phyloP scores from a whole-genome alignment of 2,888 invertebrate species.

The Oligia strigilis region DNA sequence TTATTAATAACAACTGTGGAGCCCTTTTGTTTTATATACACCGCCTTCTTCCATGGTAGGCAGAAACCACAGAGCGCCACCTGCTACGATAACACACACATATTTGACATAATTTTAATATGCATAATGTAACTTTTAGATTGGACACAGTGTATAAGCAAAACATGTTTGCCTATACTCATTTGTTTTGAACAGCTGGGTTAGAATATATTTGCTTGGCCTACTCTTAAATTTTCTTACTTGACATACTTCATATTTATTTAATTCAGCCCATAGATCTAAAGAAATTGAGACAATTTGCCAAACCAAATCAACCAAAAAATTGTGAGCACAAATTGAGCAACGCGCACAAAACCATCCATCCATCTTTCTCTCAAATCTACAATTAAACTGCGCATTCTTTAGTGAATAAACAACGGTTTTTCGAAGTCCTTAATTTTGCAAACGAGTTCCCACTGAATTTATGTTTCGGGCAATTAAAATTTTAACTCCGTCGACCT shows the following conservation, averaged over 20 bases:
- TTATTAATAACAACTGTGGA: constrained; percentile 12
- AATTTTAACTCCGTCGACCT: constrained; percentile 70
- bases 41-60: background rate
- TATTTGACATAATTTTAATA: background rate
- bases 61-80: background rate
- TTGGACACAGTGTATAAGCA: background rate
- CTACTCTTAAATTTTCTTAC: background rate
- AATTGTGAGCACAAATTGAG: background rate
- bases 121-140: background rate
- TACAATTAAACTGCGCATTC: constrained; percentile 56
- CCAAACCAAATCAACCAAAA: constrained; percentile 13
- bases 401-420: constrained; percentile 63
- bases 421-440: constrained; percentile 61
- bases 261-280: background rate
- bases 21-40: constrained; percentile 2
- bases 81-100: background rate
- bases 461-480: constrained; percentile 70
- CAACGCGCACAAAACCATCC: constrained; percentile 21
- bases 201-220: background rate
- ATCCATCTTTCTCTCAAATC: constrained; percentile 39
- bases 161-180: background rate
- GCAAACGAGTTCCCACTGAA: constrained; percentile 64
- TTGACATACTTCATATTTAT: background rate
- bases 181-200: constrained; percentile 2
- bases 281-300: background rate